Base-by-base conservation (phyloP, 1,140 invertebrate genomes). In the Temnothorax nylanderi region DNA sequence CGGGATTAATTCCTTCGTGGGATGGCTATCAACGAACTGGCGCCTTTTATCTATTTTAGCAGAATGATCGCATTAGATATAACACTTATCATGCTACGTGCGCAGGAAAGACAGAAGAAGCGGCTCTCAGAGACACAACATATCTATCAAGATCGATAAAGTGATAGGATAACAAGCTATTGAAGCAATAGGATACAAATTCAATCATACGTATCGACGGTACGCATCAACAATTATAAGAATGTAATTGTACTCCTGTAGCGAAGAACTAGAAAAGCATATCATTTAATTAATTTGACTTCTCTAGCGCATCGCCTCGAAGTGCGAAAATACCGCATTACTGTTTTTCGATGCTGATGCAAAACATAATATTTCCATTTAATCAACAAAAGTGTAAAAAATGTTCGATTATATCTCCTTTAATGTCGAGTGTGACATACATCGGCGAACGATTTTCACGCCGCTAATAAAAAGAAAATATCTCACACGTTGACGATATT, bases 181-280 rank as follows among this genome's bases (percentile, higher is more conserved):
- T 60, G 54, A 74, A 84, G 41, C 80, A 82, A 82, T 72, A 26
- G n/a, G 21, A 74, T 60, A 69, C 13, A 74, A 84, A 16, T 56
- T 60, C 56, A 51, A 60, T 60, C 41, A 21, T 13, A 60, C 44
- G 13, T 21, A 67, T 51, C 62, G 7, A 6, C 21, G 54, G 8
- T 34, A 21, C 4, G 26, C 16, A 34, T 74, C 62, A 69, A 69
- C 34, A 69, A 69, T 54, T 69, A 65, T n/a, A 34, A 47, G 54
- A 37, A 47, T 32, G 54, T 21, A 62, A 74, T 47, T 32, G 56
- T 41, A 60, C 0, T 72, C 41, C 21, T n/a, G 16, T 6, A 71
- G 21, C 18, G 37, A 49, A 67, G 41, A 74, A 18, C 41, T 82
- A 37, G 78, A 7, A 21, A 74, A 5, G 2, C 10, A 7, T 44